Evolutionary conservation across 2,797 vertebrate genomes (phyloP).

Genomic region (Lepidocolaptes lacrymiger): DNA sequence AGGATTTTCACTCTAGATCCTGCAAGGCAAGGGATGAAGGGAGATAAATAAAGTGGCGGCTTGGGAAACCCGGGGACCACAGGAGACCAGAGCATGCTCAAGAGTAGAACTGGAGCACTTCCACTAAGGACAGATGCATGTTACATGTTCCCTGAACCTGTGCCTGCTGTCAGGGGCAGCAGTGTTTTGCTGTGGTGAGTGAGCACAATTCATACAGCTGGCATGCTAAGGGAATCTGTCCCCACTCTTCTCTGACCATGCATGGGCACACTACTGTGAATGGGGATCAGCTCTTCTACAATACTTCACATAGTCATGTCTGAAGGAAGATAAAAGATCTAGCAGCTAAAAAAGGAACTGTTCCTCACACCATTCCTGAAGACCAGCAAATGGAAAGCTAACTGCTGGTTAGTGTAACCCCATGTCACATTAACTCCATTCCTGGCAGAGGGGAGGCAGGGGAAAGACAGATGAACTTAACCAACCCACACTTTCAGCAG

Average conservation of each 20-base stretch:
- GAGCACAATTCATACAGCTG: background rate
- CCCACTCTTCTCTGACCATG: background rate
- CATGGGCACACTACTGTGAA: background rate
- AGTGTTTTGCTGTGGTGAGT: background rate
- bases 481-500: background rate
- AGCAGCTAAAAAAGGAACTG: background rate
- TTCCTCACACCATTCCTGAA: background rate
- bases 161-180: background rate
- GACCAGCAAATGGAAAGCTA: background rate
- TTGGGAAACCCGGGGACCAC: background rate
- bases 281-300: background rate
- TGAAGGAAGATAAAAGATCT: background rate
- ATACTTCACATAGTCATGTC: background rate
- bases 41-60: background rate
- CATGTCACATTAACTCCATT: background rate
- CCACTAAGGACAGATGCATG: background rate
- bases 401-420: background rate
- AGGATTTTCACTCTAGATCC: background rate
- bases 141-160: background rate
- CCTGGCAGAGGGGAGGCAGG: background rate
- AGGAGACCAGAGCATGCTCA: background rate
- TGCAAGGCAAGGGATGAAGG: background rate
- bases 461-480: background rate
- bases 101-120: background rate
- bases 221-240: background rate